These are phyloP conservation scores for Liposcelis brunnea DNA, from an alignment of 2,888 invertebrate genomes.

Conservation along the genomic window DNA sequence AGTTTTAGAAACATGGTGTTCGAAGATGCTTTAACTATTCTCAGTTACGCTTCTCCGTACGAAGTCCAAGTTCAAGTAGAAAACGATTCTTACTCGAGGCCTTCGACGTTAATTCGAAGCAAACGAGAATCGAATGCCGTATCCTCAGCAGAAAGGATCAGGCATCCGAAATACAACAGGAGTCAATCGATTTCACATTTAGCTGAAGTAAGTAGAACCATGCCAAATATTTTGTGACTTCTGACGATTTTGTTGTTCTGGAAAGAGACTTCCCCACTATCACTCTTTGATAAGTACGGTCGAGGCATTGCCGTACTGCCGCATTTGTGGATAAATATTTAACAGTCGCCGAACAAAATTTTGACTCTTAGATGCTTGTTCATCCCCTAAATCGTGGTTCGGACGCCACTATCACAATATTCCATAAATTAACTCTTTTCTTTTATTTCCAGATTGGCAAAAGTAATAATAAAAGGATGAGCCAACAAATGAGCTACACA, in stretches of 20 bases:
- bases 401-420: no score
- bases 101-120: slow-evolving; percentile 26
- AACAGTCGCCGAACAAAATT: no score
- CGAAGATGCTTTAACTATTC: slow-evolving; percentile 75
- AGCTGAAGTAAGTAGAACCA: slow-evolving; percentile 32
- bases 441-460: slow-evolving; percentile 22
- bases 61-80: slow-evolving; percentile 65
- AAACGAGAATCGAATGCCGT: slow-evolving; percentile 26
- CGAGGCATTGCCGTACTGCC: no score
- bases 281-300: no score
- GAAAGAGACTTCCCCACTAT: no score
- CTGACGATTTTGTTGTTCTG: no score
- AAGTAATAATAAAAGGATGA: neutral
- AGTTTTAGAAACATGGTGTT: slow-evolving; percentile 76
- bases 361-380: no score
- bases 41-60: slow-evolving; percentile 83
- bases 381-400: no score
- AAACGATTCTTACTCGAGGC: slow-evolving; percentile 25
- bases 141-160: slow-evolving; percentile 36
- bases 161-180: slow-evolving; percentile 52
- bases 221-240: no score
- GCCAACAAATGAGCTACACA: slow-evolving; percentile 6
- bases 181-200: slow-evolving; percentile 67
- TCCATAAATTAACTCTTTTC: no score
- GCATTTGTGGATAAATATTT: no score